A percentile compares a stretch with the other conserved stretches of the same genome.
Evolutionary conservation across 2,113 vertebrate species (phyloP).

Genomic region (Chaetura pelagica): DNA sequence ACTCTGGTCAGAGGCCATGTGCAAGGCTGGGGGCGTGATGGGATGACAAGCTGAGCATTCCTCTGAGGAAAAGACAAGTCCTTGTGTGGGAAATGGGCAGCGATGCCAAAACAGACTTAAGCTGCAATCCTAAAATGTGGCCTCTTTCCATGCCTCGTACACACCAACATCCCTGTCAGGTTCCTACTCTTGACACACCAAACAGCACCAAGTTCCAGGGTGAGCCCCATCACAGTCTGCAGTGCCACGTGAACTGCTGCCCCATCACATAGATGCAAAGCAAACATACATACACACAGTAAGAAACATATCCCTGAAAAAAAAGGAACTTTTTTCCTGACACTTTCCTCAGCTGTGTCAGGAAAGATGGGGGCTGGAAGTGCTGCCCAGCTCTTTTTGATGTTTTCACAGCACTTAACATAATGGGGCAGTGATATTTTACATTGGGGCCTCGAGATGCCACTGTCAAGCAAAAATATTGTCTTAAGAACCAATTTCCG

Average conservation of each 20-base stretch:
- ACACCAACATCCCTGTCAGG: not conserved
- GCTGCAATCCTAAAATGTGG: not conserved
- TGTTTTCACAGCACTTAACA: not conserved
- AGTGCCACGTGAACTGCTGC: fast-evolving
- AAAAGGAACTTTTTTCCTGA: not conserved
- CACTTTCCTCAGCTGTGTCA: not conserved
- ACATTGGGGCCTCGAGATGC: not conserved
- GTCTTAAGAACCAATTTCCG: constrained; percentile 10
- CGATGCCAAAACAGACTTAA: too few species aligned
- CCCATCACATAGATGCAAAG: fast-evolving
- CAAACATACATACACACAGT: fast-evolving
- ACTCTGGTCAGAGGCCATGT: fast-evolving
- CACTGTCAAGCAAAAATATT: constrained; percentile 4
- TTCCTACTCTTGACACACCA: not conserved
- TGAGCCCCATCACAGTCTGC: fast-evolving
- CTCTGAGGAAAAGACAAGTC: not conserved
- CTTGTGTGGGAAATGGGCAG: not conserved
- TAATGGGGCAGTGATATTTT: not conserved
- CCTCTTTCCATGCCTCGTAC: not conserved
- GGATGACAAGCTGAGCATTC: not conserved
- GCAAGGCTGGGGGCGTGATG: fast-evolving
- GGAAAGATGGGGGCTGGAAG: not conserved
- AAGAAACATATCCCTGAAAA: not conserved
- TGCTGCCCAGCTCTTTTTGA: not conserved
- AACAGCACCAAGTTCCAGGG: not conserved